phyloP scores from a whole-genome alignment of 2,888 invertebrate species.

The Sinotaia quadrata region DNA sequence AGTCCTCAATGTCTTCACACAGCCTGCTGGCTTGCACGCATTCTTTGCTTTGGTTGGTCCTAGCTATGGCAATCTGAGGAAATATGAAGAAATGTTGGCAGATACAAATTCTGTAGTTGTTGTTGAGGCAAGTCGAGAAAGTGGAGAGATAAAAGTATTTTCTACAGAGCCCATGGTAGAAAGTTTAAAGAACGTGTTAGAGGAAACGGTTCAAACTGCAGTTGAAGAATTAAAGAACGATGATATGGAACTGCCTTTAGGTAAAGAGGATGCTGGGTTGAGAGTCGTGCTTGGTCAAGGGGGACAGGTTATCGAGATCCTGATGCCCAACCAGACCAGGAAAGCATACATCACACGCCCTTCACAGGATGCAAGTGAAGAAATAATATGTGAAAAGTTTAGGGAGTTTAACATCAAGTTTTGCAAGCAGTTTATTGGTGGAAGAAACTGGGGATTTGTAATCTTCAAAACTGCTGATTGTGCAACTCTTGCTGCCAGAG shows the following conservation, averaged over 20 bases:
- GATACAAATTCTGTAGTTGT: slow-evolving; percentile 41
- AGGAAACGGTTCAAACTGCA: slow-evolving; percentile 11
- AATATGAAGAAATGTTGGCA: slow-evolving; percentile 42
- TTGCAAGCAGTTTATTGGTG: slow-evolving; percentile 31
- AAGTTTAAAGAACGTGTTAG: background rate
- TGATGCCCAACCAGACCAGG: slow-evolving; percentile 53
- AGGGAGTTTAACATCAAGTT: slow-evolving; percentile 43
- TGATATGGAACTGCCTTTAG: slow-evolving; percentile 35
- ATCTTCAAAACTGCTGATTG: slow-evolving; percentile 36
- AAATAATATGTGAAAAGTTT: slow-evolving; percentile 35
- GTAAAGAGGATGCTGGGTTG: slow-evolving; percentile 32
- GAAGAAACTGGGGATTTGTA: slow-evolving; percentile 51
- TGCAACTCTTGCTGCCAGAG: slow-evolving; percentile 35
- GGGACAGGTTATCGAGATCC: slow-evolving; percentile 40
- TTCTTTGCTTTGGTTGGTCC: slow-evolving; percentile 51
- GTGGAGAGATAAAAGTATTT: slow-evolving; percentile 46
- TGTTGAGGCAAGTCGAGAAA: slow-evolving; percentile 49
- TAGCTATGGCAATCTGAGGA: slow-evolving; percentile 42
- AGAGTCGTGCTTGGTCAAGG: slow-evolving; percentile 50
- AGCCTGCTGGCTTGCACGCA: slow-evolving; percentile 44
- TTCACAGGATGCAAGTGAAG: slow-evolving; percentile 21
- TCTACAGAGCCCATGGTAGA: slow-evolving; percentile 21
- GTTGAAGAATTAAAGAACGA: slow-evolving; percentile 31
- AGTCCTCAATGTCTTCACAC: slow-evolving; percentile 36
- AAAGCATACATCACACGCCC: slow-evolving; percentile 41